Evolutionary conservation across 2,797 vertebrate genomes (phyloP).

Genomic region (Eulemur mongoz): DNA sequence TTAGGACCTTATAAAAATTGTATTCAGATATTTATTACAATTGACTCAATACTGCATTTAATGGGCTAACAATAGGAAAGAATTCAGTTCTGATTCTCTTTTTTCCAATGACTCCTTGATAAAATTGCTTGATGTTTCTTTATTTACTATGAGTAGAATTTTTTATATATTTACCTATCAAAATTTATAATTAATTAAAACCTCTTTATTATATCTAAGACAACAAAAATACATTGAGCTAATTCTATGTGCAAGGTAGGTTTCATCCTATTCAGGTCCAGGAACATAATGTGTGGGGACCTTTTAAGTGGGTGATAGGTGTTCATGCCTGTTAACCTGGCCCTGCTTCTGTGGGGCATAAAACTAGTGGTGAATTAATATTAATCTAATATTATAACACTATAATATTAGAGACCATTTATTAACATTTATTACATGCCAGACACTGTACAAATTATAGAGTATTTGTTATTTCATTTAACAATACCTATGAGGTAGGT

Average conservation of each 20-base stretch:
- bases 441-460: background rate
- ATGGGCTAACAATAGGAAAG: background rate
- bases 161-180: background rate
- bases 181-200: slow-evolving; percentile 34
- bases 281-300: background rate
- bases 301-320: background rate
- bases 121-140: background rate
- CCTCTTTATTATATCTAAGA: background rate
- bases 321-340: background rate
- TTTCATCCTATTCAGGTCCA: background rate
- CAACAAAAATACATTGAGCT: background rate
- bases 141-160: background rate
- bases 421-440: background rate
- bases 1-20: background rate
- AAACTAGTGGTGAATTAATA: background rate
- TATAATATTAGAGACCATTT: background rate
- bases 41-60: background rate
- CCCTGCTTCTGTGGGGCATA: background rate
- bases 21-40: background rate
- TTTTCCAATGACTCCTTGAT: background rate
- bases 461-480: background rate
- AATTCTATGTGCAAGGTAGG: background rate
- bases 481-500: background rate
- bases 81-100: background rate
- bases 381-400: background rate